Percentiles rank a stretch among this genome's conserved stretches.
Conservation (phyloP, 2,888 invertebrate species). For the Lepidochrysops patricia region DNA sequence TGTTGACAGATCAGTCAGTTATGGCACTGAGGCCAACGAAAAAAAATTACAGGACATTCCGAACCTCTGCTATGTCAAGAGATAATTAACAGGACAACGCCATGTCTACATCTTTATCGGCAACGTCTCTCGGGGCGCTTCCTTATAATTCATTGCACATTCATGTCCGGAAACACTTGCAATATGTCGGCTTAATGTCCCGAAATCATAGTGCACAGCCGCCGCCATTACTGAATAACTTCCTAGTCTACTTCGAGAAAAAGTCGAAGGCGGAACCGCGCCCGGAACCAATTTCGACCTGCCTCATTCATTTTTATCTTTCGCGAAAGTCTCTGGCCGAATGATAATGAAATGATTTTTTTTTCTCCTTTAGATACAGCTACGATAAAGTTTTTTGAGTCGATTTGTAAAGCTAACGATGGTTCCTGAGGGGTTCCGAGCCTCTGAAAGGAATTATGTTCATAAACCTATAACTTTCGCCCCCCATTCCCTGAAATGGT, state of each 20-base stretch:
- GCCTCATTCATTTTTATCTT: neutral
- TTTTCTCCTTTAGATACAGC: neutral
- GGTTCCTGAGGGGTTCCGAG: neutral
- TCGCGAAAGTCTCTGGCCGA: neutral
- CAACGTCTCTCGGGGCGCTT: neutral
- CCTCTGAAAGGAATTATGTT: neutral
- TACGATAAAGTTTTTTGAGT: too few relatives aligned
- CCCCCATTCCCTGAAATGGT: too few relatives aligned
- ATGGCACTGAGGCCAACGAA: too few relatives aligned
- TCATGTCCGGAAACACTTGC: neutral
- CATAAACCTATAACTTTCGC: too few relatives aligned
- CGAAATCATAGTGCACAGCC: neutral
- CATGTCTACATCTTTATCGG: neutral
- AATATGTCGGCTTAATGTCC: neutral
- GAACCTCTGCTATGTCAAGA: neutral
- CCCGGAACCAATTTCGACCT: neutral
- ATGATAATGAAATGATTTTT: neutral
- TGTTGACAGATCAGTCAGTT: too few relatives aligned
- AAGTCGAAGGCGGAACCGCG: neutral
- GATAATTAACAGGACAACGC: neutral
- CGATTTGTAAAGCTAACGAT: too few relatives aligned
- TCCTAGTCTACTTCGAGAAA: neutral
- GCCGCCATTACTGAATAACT: neutral
- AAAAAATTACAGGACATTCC: neutral
- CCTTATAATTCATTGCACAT: neutral